Conservation (phyloP, 1,140 invertebrate genomes). For the Drosophila mayri region DNA sequence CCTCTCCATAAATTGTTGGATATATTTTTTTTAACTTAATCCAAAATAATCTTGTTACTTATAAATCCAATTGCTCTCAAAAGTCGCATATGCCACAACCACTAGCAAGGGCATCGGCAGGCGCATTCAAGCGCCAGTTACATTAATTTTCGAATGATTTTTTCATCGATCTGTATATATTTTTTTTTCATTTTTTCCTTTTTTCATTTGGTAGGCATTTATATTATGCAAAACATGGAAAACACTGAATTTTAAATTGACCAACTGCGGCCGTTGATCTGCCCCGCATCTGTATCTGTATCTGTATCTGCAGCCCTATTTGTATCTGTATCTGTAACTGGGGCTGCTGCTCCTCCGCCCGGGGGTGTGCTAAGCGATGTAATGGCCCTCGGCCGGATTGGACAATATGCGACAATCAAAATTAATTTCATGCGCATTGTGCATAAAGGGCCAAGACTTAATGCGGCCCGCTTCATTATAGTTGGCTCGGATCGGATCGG, state of each 20-base stretch:
- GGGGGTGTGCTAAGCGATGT: conserved; percentile 37
- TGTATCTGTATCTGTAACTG: conserved; percentile 2
- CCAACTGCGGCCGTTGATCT: conserved; percentile 72
- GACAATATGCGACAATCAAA: conserved; percentile 72
- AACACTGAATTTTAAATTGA: conserved; percentile 78
- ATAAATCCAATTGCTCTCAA: neutral
- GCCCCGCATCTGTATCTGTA: conserved; percentile 7
- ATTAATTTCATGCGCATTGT: conserved; percentile 65
- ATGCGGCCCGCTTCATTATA: conserved; percentile 43
- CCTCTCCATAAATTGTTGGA: no score
- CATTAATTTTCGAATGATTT: conserved; percentile 72
- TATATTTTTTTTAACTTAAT: no score
- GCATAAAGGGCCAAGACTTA: conserved; percentile 60
- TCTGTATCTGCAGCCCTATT: conserved; percentile 2
- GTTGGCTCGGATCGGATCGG: neutral
- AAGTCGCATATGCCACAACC: conserved; percentile 9
- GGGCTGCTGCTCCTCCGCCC: conserved; percentile 3
- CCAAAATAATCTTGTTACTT: no score
- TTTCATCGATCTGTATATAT: conserved; percentile 26
- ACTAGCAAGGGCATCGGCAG: conserved; percentile 26
- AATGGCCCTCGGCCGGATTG: conserved; percentile 24
- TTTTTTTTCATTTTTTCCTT: neutral
- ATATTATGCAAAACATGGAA: conserved; percentile 84
- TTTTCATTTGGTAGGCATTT: conserved; percentile 71
- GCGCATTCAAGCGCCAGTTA: conserved; percentile 78